Base-by-base conservation (phyloP, 2,113 vertebrate genomes). In the Aldabrachelys gigantea region DNA sequence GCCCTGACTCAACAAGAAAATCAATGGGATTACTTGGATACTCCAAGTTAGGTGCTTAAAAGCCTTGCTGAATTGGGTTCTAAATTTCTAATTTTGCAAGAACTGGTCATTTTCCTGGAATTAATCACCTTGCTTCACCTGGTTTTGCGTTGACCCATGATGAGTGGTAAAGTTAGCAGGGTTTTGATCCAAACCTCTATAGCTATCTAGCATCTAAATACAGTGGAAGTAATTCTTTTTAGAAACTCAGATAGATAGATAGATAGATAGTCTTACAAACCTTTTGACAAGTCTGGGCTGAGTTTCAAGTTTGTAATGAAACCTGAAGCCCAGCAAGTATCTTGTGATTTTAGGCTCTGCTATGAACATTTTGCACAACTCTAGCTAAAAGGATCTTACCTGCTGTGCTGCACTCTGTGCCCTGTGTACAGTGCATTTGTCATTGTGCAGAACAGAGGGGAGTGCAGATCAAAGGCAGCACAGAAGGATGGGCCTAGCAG, bases 391-490 rank as follows among this genome's bases (percentile, higher is more conserved):
- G 79, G 94, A 94, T 96, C 88, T 35, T 85, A 96, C 97, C 93
- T 97, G 96, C 95, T 97, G 94, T 95, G 97, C 95, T 95, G 93
- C 94, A 90, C 97, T 97, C 95, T 93, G 95, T 95, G 95, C 97
- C 95, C 95, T 94, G 92, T 94, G 91, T 65, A 93, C 91, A 85
- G 94, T 90, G 93, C 94, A 90, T 97, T 97, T 97, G 95, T 97
- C 96, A 94, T 95, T 96, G 92, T 92, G 94, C 92, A 93, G 95
- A 97, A 96, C 91, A 96, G 97, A 97, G 89, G 80, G 89, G 95
- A 97, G 96, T 96, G 92, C 50, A 65, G 94, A 97, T 97, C 97
- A 97, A 97, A 97, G 95, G 92, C 57, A 0, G 56, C 80, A 91
- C 80, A 89, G 86, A 95, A 96, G 94, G 93, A 97, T 92, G 92